Conservation (phyloP, 1,140 invertebrate genomes). For the Protaetia brevitarsis region DNA sequence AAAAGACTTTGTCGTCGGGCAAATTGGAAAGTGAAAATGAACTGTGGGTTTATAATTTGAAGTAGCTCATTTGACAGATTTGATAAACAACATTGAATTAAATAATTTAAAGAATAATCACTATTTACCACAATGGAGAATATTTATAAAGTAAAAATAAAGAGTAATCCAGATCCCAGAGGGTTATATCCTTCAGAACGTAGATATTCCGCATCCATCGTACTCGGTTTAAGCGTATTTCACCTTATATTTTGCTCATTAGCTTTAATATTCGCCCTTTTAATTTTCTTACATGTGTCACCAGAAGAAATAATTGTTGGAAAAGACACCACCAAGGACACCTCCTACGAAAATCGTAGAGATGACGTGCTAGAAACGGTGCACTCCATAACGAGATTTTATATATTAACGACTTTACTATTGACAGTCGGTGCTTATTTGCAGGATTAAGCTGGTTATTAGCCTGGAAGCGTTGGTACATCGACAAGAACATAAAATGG, state of each 20-base stretch:
- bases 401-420: background rate
- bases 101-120: background rate
- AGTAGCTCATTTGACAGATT: background rate
- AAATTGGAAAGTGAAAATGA: slow-evolving; percentile 1
- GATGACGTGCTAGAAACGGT: background rate
- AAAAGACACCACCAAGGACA: background rate
- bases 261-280: slow-evolving; percentile 54
- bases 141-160: slow-evolving; percentile 63
- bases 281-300: background rate
- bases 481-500: slow-evolving; percentile 61
- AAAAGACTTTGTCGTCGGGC: background rate
- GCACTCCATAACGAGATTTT: background rate
- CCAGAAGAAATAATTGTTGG: background rate
- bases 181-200: slow-evolving; percentile 60
- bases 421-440: slow-evolving; percentile 48
- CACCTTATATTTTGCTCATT: slow-evolving; percentile 56
- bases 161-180: slow-evolving; percentile 57
- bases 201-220: slow-evolving; percentile 63
- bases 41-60: background rate
- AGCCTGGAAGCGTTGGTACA: slow-evolving; percentile 63
- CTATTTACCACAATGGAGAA: slow-evolving; percentile 56
- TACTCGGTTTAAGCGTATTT: slow-evolving; percentile 60
- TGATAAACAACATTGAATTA: background rate
- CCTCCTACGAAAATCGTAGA: background rate
- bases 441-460: slow-evolving; percentile 56